Evolutionary conservation across 2,113 vertebrate genomes (phyloP), one percentile per base, ranked within the genome.

Genomic region (Pseudonaja textilis): DNA sequence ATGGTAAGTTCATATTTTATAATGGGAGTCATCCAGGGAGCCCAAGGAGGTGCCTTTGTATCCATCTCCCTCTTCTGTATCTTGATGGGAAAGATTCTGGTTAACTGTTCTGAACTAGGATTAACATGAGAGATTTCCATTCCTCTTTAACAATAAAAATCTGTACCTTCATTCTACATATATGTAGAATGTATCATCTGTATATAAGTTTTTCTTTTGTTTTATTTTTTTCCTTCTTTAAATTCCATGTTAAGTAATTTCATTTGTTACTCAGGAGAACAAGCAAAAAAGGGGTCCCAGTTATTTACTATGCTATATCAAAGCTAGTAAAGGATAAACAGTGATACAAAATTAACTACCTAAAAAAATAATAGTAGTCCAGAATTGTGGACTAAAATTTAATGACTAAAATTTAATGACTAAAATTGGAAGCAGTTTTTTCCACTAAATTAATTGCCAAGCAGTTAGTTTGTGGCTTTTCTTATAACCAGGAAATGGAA

Each of bases 401-500:
- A n/a, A n/a, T 10, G 29, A 50, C 55, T 81, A 81, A 56, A 56
- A 92, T 45, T 0, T n/a, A n/a, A n/a, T 10, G 29, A 50, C 55
- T 81, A 81, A 56, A 56, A 92, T 45, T 0, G 0, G 42, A 91
- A 47, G n/a, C 50, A 54, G 45, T 47, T 5, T 2, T 93, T 39
- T 23, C 85, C 3, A 0, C 4, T 87, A 90, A 64, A 0, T 0
- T 3, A 56, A 94, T 91, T 59, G 7, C 20, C n/a, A 22, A 20
- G 5, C 47, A 39, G 88, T 87, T 88, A 0, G 52, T 25, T 34
- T 94, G 94, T 92, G 91, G 55, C 42, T 92, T 61, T 18, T 8
- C 8, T 0, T 50, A 3, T 89, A 47, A 85, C 92, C 96, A 7
- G 81, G 34, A 92, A 96, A 88, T 95, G 96, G 96, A 95, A 95